Evolutionary conservation across 2,888 invertebrate species (phyloP).

Genomic region (Conchocele bisecta): DNA sequence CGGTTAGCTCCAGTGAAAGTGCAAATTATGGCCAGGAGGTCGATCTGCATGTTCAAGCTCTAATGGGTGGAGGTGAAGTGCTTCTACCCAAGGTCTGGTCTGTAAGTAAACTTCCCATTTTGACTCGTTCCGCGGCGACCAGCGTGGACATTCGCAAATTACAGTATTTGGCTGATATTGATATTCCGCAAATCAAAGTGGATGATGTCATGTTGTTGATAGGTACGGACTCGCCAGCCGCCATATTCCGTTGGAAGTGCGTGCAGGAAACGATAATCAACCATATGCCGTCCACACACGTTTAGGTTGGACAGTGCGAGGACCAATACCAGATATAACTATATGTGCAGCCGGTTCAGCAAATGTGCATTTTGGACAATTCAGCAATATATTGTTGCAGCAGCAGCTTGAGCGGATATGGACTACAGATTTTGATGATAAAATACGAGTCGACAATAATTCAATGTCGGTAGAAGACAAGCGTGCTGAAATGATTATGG

Average conservation of each 20-base stretch:
- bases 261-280: conserved; percentile 8
- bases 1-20: conserved; percentile 13
- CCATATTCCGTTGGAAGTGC: conserved; percentile 24
- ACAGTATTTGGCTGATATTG: background rate
- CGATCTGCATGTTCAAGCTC: conserved; percentile 1
- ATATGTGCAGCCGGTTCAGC: background rate
- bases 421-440: conserved; percentile 6
- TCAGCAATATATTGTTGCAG: background rate
- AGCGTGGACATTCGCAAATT: conserved; percentile 7
- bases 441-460: background rate
- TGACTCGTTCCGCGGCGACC: conserved; percentile 1
- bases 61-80: background rate
- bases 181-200: background rate
- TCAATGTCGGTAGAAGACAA: conserved; percentile 24
- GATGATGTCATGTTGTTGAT: conserved; percentile 27
- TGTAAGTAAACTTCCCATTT: conserved; percentile 14
- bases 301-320: conserved; percentile 32
- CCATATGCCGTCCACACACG: conserved; percentile 23
- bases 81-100: conserved; percentile 11
- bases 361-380: background rate
- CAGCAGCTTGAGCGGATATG: conserved; percentile 11
- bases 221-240: conserved; percentile 37
- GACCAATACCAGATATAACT: conserved; percentile 4
- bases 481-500: background rate
- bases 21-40: conserved; percentile 4